Percentiles rank a stretch among this genome's conserved stretches.
phyloP scores from a whole-genome alignment of 2,797 vertebrate species.

The Myotis daubentonii region DNA sequence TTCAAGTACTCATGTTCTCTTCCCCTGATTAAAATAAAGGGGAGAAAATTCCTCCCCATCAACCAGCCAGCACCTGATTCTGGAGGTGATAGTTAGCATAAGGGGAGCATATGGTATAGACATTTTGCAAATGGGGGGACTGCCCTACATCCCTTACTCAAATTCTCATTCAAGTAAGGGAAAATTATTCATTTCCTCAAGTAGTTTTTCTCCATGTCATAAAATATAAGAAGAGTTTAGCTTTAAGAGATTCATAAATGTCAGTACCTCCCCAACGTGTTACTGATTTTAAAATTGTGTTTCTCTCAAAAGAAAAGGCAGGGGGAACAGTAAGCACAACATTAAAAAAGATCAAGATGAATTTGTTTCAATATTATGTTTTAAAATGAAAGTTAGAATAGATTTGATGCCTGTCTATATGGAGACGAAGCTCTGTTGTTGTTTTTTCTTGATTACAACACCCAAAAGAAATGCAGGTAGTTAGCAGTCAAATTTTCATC shows the following conservation, averaged over 20 bases:
- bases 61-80: not conserved
- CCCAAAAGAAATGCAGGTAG: constrained; percentile 39
- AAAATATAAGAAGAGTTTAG: constrained; percentile 55
- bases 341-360: constrained; percentile 3
- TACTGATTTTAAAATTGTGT: constrained; percentile 58
- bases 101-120: not conserved
- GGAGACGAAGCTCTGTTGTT: not conserved
- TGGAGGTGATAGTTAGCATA: not conserved
- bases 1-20: constrained; percentile 63
- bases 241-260: constrained; percentile 60
- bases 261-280: constrained; percentile 49
- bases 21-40: constrained; percentile 68
- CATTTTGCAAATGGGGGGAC: not conserved
- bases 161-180: constrained; percentile 46
- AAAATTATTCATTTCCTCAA: constrained; percentile 61
- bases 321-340: not conserved
- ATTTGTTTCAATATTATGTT: constrained; percentile 38
- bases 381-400: constrained; percentile 38
- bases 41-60: not conserved
- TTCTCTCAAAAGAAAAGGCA: not conserved
- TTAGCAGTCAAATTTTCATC: constrained; percentile 43
- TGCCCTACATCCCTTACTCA: not conserved
- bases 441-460: not conserved
- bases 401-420: not conserved
- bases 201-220: constrained; percentile 52